Conservation (phyloP, 2,888 invertebrate genomes). For the Oxyteleia sp. region DNA sequence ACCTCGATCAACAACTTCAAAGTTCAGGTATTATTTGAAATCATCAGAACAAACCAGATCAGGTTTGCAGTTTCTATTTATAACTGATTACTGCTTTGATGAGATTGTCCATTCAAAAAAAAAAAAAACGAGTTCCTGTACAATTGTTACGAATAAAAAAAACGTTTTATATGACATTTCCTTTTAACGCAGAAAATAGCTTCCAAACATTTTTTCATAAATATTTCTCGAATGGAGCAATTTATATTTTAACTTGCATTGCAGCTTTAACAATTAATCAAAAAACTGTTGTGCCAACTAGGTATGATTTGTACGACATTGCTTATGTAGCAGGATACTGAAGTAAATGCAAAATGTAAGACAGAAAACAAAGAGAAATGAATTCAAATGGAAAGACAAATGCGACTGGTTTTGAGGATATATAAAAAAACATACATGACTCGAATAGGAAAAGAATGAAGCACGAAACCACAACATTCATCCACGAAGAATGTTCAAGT, state of each 20-base stretch:
- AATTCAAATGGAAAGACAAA: slow-evolving; percentile 56
- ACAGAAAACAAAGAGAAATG: slow-evolving; percentile 49
- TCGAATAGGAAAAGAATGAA: slow-evolving; percentile 38
- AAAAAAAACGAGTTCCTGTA: not conserved
- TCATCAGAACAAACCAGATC: slow-evolving; percentile 15
- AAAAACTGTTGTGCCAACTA: slow-evolving; percentile 10
- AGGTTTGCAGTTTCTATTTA: slow-evolving; percentile 13
- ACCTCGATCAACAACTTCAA: slow-evolving; percentile 12
- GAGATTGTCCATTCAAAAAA: slow-evolving; percentile 2
- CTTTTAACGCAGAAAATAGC: not conserved
- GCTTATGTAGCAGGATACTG: slow-evolving; percentile 40
- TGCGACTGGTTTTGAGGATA: slow-evolving; percentile 43
- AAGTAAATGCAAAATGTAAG: slow-evolving; percentile 40
- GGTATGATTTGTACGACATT: slow-evolving; percentile 36
- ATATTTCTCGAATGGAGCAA: not conserved
- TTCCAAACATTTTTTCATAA: not conserved
- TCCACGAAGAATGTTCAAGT: slow-evolving; percentile 38
- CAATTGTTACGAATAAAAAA: not conserved
- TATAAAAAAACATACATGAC: slow-evolving; percentile 39
- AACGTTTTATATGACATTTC: not conserved
- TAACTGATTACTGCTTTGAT: slow-evolving; percentile 15
- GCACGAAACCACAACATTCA: slow-evolving; percentile 40
- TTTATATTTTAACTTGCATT: slow-evolving; percentile 7
- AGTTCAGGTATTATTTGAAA: slow-evolving; percentile 24
- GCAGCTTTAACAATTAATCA: slow-evolving; percentile 32